Evolutionary conservation across 2,113 vertebrate species (phyloP).

Genomic region (Taxidea taxus): DNA sequence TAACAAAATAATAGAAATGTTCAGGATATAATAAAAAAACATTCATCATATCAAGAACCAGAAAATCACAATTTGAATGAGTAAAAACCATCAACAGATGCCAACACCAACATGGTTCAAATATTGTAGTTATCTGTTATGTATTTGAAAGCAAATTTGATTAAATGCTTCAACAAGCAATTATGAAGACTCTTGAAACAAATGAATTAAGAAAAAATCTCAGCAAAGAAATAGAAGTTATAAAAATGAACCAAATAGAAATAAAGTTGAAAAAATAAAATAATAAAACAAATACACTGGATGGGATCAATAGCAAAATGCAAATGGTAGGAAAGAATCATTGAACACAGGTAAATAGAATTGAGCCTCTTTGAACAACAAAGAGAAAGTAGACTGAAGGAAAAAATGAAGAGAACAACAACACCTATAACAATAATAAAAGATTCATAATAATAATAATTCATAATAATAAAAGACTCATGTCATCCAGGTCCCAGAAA

Average conservation of each 20-base stretch:
- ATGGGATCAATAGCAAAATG: not conserved
- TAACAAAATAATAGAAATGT: not conserved
- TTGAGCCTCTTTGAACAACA: not conserved
- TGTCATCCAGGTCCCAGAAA: not conserved
- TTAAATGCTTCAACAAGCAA: not conserved
- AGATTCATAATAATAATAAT: no score
- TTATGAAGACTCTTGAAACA: slow-evolving; percentile 12
- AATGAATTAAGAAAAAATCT: not conserved
- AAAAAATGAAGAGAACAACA: not conserved
- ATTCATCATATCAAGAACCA: not conserved
- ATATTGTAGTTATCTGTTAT: not conserved
- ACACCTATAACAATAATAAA: not conserved
- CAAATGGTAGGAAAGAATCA: not conserved
- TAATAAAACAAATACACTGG: not conserved
- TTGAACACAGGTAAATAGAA: not conserved
- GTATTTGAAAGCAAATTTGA: not conserved
- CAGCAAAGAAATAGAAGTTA: not conserved
- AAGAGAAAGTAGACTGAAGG: not conserved
- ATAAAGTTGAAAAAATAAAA: not conserved
- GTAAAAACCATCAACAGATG: not conserved
- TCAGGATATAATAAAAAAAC: not conserved
- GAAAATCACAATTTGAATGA: not conserved
- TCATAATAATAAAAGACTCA: not conserved
- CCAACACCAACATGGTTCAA: not conserved
- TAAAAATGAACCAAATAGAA: not conserved